Evolutionary conservation across 2,888 invertebrate genomes (phyloP).

Genomic region (Eugnorisma glareosa): DNA sequence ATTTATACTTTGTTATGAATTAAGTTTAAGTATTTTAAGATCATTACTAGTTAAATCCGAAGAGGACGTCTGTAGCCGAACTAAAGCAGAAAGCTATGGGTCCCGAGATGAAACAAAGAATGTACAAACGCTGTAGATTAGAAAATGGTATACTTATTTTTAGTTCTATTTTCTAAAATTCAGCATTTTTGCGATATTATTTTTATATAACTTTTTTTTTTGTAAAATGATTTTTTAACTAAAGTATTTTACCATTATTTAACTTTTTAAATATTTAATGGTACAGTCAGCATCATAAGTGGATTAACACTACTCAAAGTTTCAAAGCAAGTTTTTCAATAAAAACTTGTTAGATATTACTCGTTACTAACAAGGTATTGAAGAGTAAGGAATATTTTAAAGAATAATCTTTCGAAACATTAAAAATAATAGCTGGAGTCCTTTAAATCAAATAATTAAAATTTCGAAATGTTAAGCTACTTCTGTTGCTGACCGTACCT

Average conservation of each 20-base stretch:
- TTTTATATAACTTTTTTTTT: constrained; percentile 27
- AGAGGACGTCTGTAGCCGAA: constrained; percentile 64
- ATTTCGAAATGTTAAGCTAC: no score
- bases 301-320: no score
- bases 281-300: no score
- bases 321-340: no score
- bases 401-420: no score
- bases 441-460: no score
- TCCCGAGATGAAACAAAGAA: constrained; percentile 40
- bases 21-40: constrained; percentile 51
- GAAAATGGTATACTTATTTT: constrained; percentile 47
- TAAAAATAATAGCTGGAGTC: no score
- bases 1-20: constrained; percentile 50
- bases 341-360: no score
- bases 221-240: constrained; percentile 2
- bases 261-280: constrained; percentile 21
- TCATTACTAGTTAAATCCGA: constrained; percentile 54
- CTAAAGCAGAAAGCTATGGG: constrained; percentile 39
- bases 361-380: no score
- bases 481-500: no score
- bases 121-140: constrained; percentile 66
- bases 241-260: neutral
- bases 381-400: no score
- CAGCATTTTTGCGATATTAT: constrained; percentile 35
- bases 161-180: constrained; percentile 59